Evolutionary conservation across 1,140 invertebrate species (phyloP), one percentile per base, ranked within the genome.

Genomic region (Drosophila biarmipes): DNA sequence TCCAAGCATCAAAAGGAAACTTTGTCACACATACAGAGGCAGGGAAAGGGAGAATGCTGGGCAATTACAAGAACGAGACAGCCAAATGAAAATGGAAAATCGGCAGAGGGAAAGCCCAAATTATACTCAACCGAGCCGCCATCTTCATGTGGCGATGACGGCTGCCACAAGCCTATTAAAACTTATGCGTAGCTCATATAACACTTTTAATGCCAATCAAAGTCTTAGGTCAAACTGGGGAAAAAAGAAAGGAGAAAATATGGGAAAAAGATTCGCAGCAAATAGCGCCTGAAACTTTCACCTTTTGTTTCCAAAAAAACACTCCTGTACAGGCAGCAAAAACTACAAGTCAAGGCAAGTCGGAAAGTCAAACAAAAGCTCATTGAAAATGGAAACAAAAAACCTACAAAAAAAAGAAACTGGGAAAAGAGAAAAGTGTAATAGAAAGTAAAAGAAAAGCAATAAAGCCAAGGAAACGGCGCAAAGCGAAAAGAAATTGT

Each of bases 191-290:
- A 78, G 79, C 74, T 78, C 61, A 82, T 82, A 82, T 78, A 82
- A 78, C 79, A 82, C 74, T 82, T 82, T 82, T 82, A 82, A 82
- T 82, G 79, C 79, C 79, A 82, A 82, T 82, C 79, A 82, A 82
- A 82, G 73, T 77, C 78, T 51, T 58, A 78, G 46, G 57, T 59
- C 54, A 82, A 81, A 73, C 46, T 75, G 49, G 27, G n/a, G 52
- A 21, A 8, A 46, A 10, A 61, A 54, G 45, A 43, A 6, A 42
- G 40, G 15, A 55, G 8, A n/a, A 58, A 53, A 34, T 56, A 43
- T 42, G 43, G 37, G 40, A 0, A 29, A 37, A 54, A 45, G 38
- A 67, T 46, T 71, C 19, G 52, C 31, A 59, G 66, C 53, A 59
- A 72, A 72, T 59, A 72, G 53, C 68, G 51, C 31, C 45, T 31